phyloP scores from a whole-genome alignment of 2,113 vertebrate species.

The Seriola rivoliana region DNA sequence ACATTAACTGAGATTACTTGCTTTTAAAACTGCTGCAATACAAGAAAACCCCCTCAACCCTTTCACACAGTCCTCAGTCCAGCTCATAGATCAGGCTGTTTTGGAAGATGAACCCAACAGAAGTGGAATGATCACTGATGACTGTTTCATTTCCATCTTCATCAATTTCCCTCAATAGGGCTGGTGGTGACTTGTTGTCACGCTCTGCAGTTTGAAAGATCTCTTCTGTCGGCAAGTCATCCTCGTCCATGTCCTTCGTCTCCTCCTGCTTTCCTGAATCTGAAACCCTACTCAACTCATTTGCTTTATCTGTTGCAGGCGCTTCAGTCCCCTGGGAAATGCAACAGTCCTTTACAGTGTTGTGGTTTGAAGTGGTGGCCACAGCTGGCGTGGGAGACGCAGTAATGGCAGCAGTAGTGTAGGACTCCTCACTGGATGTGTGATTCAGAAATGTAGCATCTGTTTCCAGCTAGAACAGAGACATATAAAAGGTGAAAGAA shows the following conservation, averaged over 20 bases:
- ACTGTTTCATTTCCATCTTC: constrained; percentile 82
- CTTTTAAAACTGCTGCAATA: not conserved
- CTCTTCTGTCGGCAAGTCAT: constrained; percentile 5
- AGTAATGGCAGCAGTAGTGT: not conserved
- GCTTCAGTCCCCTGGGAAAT: not conserved
- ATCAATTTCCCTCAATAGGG: constrained; percentile 80
- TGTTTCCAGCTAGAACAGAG: constrained; percentile 37
- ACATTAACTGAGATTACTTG: not conserved
- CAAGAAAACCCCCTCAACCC: not conserved
- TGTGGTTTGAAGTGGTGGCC: not conserved
- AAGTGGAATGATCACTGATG: constrained; percentile 85
- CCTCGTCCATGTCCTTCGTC: constrained; percentile 42
- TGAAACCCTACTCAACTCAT: not conserved
- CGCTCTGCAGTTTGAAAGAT: not conserved
- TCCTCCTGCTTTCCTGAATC: constrained; percentile 15
- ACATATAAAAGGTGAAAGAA: not conserved
- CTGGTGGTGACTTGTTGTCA: not conserved
- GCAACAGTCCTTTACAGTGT: not conserved
- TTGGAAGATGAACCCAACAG: constrained; percentile 86
- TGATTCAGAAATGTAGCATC: constrained; percentile 3
- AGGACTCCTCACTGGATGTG: constrained; percentile 9
- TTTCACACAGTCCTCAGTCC: constrained; percentile 82
- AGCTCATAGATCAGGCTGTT: constrained; percentile 90
- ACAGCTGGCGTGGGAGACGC: not conserved
- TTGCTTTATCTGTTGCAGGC: not conserved